These are phyloP conservation scores for Alviniconcha strummeri DNA, from an alignment of 2,888 invertebrate species.

Conservation along the genomic window DNA sequence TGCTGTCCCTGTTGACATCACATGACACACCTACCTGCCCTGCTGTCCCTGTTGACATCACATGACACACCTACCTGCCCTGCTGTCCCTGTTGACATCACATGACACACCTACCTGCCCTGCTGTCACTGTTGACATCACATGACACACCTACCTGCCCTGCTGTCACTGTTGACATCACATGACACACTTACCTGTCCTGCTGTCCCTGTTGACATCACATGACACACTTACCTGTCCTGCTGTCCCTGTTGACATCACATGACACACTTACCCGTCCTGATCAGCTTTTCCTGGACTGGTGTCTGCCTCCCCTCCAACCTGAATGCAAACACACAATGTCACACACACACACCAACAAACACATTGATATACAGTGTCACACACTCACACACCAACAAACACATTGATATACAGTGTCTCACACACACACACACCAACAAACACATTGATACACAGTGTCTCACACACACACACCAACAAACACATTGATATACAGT, in stretches of 20 bases:
- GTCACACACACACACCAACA: conserved; percentile 11
- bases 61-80: no score
- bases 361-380: not conserved
- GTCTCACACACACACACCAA: conserved; percentile 26
- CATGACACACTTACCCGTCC: conserved; percentile 35
- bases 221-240: conserved; percentile 35
- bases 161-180: no score
- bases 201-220: no score
- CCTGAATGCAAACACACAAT: not conserved
- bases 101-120: no score
- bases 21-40: no score
- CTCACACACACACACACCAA: conserved; percentile 11
- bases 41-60: no score
- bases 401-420: not conserved
- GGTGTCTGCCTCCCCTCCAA: conserved; percentile 37
- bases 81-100: no score
- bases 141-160: no score
- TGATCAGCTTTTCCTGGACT: conserved; percentile 40
- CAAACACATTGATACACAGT: not conserved
- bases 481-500: not conserved
- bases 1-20: no score
- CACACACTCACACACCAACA: not conserved
- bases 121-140: no score
- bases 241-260: no score
- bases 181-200: no score